Conservation (phyloP, 2,888 invertebrate genomes). For the Cantharis flavilabris region DNA sequence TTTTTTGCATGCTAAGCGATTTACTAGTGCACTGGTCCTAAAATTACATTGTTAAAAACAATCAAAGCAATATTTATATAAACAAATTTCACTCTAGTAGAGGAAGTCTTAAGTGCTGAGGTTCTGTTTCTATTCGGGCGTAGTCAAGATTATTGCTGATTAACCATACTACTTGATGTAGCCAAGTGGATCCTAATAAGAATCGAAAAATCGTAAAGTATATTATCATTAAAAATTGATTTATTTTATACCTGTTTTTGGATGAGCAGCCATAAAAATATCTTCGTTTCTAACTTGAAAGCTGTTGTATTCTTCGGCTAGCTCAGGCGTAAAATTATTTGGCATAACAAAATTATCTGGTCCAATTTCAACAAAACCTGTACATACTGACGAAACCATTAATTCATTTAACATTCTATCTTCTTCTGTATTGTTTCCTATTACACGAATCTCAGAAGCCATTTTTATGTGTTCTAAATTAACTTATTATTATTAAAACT, state of each 20-base stretch:
- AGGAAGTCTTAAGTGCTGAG: conserved; percentile 66
- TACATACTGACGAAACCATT: neutral
- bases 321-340: neutral
- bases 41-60: neutral
- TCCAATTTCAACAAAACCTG: neutral
- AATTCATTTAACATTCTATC: neutral
- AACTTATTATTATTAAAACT: too few relatives aligned
- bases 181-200: conserved; percentile 72
- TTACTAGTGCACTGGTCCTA: neutral
- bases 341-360: neutral
- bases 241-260: conserved; percentile 59
- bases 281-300: conserved; percentile 58
- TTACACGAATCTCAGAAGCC: neutral
- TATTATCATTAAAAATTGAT: neutral
- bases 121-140: conserved; percentile 59
- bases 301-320: conserved; percentile 51
- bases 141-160: conserved; percentile 67
- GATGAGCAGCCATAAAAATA: conserved; percentile 61
- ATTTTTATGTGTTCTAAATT: neutral
- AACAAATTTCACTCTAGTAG: conserved; percentile 65
- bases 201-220: neutral
- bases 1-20: neutral
- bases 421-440: neutral
- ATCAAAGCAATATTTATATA: neutral
- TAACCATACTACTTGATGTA: conserved; percentile 76